Evolutionary conservation across 2,113 vertebrate genomes (phyloP).

Genomic region (Neotoma lepida): DNA sequence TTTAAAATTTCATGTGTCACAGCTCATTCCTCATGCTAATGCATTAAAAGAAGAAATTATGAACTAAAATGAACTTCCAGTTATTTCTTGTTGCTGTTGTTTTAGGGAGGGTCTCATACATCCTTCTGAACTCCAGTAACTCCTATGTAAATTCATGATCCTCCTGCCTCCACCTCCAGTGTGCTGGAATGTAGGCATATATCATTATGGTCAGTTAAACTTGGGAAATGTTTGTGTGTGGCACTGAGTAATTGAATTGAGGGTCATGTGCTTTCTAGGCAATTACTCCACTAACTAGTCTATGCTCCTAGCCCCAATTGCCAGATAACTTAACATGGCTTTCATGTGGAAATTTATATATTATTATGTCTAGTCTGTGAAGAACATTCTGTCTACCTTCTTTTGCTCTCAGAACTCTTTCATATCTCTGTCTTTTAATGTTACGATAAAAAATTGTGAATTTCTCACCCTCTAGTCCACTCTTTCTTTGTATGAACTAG

Average conservation of each 20-base stretch:
- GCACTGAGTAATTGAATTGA: neutral
- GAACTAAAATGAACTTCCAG: neutral
- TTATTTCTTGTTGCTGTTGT: neutral
- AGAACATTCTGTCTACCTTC: neutral
- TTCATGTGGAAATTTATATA: neutral
- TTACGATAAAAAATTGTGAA: neutral
- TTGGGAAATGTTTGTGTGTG: neutral
- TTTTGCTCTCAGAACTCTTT: neutral
- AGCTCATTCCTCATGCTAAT: neutral
- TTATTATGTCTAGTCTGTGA: neutral
- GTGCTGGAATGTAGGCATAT: neutral
- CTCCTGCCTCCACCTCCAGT: neutral
- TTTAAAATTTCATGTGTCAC: neutral
- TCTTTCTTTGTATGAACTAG: neutral
- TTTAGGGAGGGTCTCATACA: neutral
- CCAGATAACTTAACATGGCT: neutral
- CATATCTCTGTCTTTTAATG: neutral
- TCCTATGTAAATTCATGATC: neutral
- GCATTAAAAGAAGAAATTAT: neutral
- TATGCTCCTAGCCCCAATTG: neutral
- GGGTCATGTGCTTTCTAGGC: neutral
- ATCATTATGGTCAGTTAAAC: too few relatives aligned
- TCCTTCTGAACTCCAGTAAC: neutral
- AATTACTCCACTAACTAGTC: neutral
- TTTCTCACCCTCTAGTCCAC: neutral